A percentile compares a stretch with the other conserved stretches of the same genome.
Evolutionary conservation across 1,140 invertebrate species (phyloP).

Genomic region (Calephelis virginiensis): DNA sequence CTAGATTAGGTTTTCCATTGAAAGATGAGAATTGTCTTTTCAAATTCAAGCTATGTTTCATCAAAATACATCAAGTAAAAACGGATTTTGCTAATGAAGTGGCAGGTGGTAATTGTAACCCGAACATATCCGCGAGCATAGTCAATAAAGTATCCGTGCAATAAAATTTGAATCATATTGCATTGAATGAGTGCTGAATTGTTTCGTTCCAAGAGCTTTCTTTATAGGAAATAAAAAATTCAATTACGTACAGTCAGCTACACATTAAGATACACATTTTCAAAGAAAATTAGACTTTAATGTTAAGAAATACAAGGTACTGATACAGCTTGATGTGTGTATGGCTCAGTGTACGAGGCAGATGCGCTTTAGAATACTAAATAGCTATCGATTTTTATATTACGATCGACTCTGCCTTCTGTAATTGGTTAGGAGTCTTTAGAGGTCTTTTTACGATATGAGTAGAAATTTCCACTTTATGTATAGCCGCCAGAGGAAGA

Average conservation of each 20-base stretch:
- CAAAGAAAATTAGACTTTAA: too few species aligned
- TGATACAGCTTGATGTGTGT: too few species aligned
- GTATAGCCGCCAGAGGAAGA: background rate
- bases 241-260: background rate
- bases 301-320: too few species aligned
- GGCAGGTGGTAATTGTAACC: too few species aligned
- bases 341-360: background rate
- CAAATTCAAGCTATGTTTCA: too few species aligned
- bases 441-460: background rate
- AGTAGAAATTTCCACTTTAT: background rate
- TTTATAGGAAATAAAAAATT: slow-evolving; percentile 14
- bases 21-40: too few species aligned
- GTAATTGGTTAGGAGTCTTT: slow-evolving; percentile 1
- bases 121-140: too few species aligned
- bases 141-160: background rate
- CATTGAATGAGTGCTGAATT: background rate
- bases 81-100: too few species aligned
- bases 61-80: too few species aligned
- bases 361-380: slow-evolving; percentile 4
- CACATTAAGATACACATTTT: too few species aligned
- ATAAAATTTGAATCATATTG: background rate
- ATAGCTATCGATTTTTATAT: background rate
- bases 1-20: too few species aligned
- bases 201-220: slow-evolving; percentile 1
- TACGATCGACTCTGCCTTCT: background rate